Conservation (phyloP, 2,888 invertebrate species). For the Pecten maximus region DNA sequence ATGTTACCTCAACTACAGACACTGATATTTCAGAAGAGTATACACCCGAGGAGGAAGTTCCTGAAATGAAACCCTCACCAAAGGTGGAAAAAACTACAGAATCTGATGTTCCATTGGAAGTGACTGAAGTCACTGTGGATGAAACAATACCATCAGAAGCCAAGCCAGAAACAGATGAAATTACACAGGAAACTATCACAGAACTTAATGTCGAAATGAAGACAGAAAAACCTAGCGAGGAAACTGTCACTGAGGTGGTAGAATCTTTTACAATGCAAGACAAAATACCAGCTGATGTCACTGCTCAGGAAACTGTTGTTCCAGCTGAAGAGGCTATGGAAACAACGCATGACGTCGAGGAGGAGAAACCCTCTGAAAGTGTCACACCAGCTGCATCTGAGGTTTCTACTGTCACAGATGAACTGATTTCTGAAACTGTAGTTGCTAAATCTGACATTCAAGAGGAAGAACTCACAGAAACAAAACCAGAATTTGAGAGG, state of each 20-base stretch:
- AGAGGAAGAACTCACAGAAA: slow-evolving; percentile 40
- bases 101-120: background rate
- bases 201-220: background rate
- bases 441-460: slow-evolving; percentile 49
- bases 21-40: slow-evolving; percentile 44
- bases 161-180: slow-evolving; percentile 39
- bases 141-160: background rate
- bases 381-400: slow-evolving; percentile 57
- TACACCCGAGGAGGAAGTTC: slow-evolving; percentile 38
- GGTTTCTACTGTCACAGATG: slow-evolving; percentile 40
- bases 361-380: slow-evolving; percentile 53
- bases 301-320: background rate
- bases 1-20: slow-evolving; percentile 35
- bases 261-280: slow-evolving; percentile 42
- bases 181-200: slow-evolving; percentile 36
- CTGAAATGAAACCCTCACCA: slow-evolving; percentile 35
- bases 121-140: background rate
- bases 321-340: slow-evolving; percentile 40
- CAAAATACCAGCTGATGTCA: background rate
- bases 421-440: slow-evolving; percentile 51
- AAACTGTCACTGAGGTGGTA: background rate
- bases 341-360: background rate
- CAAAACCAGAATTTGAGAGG: background rate
- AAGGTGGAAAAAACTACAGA: background rate
- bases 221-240: background rate